Percentiles rank a stretch among this genome's conserved stretches.
Conservation (phyloP, 1,140 invertebrate genomes). For the Lerema accius region DNA sequence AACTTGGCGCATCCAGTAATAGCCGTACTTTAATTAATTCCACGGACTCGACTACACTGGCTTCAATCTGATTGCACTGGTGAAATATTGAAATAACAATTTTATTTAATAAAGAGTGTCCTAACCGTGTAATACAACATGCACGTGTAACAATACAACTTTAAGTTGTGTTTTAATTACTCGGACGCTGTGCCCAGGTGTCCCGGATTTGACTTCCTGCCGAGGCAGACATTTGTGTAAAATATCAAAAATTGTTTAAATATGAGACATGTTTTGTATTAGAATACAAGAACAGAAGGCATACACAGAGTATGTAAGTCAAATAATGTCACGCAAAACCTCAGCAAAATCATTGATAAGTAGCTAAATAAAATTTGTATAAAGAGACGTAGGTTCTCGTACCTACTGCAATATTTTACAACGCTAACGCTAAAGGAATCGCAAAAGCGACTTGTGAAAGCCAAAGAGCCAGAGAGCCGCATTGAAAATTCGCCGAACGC, state of each 20-base stretch:
- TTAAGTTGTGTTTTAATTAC: too few relatives aligned
- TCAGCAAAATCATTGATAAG: not conserved
- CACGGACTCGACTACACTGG: not conserved
- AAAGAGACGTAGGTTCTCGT: too few relatives aligned
- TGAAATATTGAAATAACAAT: not conserved
- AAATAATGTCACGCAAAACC: not conserved
- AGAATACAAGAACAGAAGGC: too few relatives aligned
- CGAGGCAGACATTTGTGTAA: too few relatives aligned
- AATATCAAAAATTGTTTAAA: too few relatives aligned
- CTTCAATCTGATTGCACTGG: not conserved
- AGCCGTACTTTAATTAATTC: conserved; percentile 16
- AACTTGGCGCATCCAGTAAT: conserved; percentile 16
- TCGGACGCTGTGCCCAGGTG: too few relatives aligned
- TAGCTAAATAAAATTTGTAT: not conserved
- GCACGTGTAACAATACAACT: too few relatives aligned
- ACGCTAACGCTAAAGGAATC: conserved; percentile 7
- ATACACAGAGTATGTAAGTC: too few relatives aligned
- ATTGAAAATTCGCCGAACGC: conserved; percentile 52
- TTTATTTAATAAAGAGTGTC: not conserved
- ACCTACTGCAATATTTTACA: not conserved
- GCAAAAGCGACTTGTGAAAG: conserved; percentile 31
- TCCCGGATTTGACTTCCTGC: too few relatives aligned
- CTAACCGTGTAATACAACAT: too few relatives aligned
- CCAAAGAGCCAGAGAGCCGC: conserved; percentile 48
- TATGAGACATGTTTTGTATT: too few relatives aligned